Evolutionary conservation across 2,888 invertebrate genomes (phyloP), one percentile per base, ranked within the genome.

Genomic region (Cerceris ruficornis): DNA sequence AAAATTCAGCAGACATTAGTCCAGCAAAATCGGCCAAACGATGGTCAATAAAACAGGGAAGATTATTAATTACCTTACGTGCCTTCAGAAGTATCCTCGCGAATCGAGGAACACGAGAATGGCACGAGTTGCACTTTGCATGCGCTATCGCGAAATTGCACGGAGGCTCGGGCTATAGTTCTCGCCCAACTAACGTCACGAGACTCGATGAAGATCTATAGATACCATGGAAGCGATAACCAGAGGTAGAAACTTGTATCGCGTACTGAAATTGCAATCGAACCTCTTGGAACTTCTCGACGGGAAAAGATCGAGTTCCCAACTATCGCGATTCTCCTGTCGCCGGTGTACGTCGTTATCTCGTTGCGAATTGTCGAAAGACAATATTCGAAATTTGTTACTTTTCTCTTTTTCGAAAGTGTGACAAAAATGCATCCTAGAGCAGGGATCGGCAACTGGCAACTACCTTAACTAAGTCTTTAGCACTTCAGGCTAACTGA

Each of bases 281-380:
- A 69, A 55, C 65, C 66, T 8, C 57, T 43, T 60, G 65, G 66
- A 78, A 82, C 61, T 82, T 70, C 61, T 54, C 69, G 75, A 70
- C 78, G 62, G 72, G 75, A 81, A 81, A 75, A 73, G 73, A 82
- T 78, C 72, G 75, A 75, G 75, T 78, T 81, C 69, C 69, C 73
- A 73, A 79, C 74, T 71, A 69, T 78, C 66, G 64, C 69, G 15
- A 46, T 43, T 69, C 52, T 15, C 9, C 42, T 43, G 43, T 11
- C 50, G 43, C 50, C 50, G 59, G 46, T 55, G 28, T 28, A 28
- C 28, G 28, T 28, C 28, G 28, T 28, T 28, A 28, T 28, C 28
- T 28, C 28, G 28, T 28, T 28, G 28, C 28, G 2, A 28, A 28
- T 28, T 28, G 28, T 28, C 28, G n/a, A 28, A 28, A 28, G 28